Evolutionary conservation across 2,797 vertebrate species (phyloP), one percentile per base, ranked within the genome.

Genomic region (Sphenopsis melanotis): DNA sequence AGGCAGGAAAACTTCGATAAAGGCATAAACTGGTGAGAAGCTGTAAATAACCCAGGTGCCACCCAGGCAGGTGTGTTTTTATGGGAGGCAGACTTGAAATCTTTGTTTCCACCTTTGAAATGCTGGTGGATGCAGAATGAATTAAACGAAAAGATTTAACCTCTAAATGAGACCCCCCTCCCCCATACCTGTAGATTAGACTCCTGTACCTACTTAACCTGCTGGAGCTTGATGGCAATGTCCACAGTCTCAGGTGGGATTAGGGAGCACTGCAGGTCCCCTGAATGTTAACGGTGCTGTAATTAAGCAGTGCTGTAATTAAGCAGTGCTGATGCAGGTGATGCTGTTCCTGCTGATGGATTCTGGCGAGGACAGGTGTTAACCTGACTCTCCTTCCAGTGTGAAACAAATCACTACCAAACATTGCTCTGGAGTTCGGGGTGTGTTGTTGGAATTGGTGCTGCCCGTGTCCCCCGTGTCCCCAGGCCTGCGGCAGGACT

Each of bases 401-500:
- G 29, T 12, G 55, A 64, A 71, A 26, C 3, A 7, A 61, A 23
- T 9, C 18, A 0, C 36, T 20, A 0, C 27, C 12, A 15, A 14
- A 46, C 36, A 0, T 3, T 4, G 19, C 46, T 29, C 4, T n/a
- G 65, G 41, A 6, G 3, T 4, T 44, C 2, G 79, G 32, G 17
- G 2, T 2, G 4, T 6, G 65, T 16, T 8, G 29, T 6, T 18
- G 65, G 37, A 1, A 17, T 3, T 17, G 3, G 26, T 15, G 55
- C 36, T 24, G 24, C 52, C 63, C 56, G 2, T 20, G 74, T 42
- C 49, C 50, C 42, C n/a, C 21, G 32, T 36, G 2, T 44, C 80
- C 56, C 24, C 85, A 99, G 99, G 99, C 97, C 98, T 99, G 52
- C 98, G 99, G 44, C 99, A 99, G 97, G 99, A 99, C 92, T 99